Percentiles rank a stretch among this genome's conserved stretches.
Evolutionary conservation across 2,888 invertebrate species (phyloP).

Genomic region (Tachina fera): DNA sequence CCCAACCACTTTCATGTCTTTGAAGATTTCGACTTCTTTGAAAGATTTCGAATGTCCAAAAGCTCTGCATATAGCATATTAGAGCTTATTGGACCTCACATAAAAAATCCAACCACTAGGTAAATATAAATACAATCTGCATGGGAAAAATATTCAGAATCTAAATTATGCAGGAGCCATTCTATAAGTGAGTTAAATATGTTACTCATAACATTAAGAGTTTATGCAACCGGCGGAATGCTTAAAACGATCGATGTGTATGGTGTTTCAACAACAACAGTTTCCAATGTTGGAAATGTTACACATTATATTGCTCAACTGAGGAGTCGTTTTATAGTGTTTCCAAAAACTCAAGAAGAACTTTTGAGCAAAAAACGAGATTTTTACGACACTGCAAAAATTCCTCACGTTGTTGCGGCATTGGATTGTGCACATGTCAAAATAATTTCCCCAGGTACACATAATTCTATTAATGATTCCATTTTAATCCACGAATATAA

Average conservation of each 20-base stretch:
- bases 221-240: too few relatives aligned
- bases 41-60: too few relatives aligned
- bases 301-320: conserved; percentile 38
- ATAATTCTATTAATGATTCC: neutral
- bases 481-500: neutral
- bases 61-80: too few relatives aligned
- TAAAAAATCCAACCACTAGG: too few relatives aligned
- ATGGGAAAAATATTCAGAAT: too few relatives aligned
- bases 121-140: too few relatives aligned
- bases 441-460: conserved; percentile 23
- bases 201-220: too few relatives aligned
- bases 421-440: conserved; percentile 33
- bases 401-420: conserved; percentile 50
- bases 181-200: too few relatives aligned
- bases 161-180: too few relatives aligned
- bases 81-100: too few relatives aligned
- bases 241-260: conserved; percentile 38
- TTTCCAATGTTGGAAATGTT: conserved; percentile 14
- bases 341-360: conserved; percentile 14
- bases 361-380: neutral
- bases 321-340: conserved; percentile 21
- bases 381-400: conserved; percentile 28
- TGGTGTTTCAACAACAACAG: conserved; percentile 4
- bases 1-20: too few relatives aligned
- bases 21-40: too few relatives aligned